Percentiles rank a stretch among this genome's conserved stretches.
These are phyloP conservation scores for Alosa alosa DNA, from an alignment of 2,113 vertebrate genomes.

Conservation along the genomic window DNA sequence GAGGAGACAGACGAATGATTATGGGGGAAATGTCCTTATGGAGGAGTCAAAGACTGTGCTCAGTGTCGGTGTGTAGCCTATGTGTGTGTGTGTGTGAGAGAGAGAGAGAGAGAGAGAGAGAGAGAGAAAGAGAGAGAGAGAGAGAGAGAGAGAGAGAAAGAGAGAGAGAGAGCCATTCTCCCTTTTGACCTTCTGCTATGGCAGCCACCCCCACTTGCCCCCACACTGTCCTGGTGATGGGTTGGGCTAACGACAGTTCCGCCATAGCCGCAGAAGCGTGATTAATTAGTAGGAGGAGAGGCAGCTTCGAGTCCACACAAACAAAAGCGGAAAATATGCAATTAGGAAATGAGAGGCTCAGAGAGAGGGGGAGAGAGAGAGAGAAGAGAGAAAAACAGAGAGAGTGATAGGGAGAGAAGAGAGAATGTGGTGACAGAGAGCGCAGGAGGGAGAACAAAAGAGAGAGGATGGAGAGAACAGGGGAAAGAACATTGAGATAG, in stretches of 20 bases:
- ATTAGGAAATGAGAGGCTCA: background rate
- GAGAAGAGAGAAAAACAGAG: background rate
- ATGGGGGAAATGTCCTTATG: background rate
- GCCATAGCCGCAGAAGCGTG: background rate
- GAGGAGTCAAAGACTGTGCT: background rate
- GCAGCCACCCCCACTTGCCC: background rate
- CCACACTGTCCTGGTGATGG: background rate
- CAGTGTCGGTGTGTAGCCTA: background rate
- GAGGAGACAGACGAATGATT: background rate
- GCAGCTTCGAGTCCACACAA: background rate
- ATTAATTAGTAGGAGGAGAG: slow-evolving; percentile 3
- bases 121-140: background rate
- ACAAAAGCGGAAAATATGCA: slow-evolving; percentile 7
- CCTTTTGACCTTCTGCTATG: slow-evolving; percentile 1
- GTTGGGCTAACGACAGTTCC: background rate
- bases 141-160: background rate
- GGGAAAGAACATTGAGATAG: background rate
- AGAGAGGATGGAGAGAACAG: background rate
- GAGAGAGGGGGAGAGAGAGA: background rate
- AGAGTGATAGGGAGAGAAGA: background rate
- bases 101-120: background rate
- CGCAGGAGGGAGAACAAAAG: background rate
- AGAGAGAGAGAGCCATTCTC: background rate
- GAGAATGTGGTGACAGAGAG: background rate
- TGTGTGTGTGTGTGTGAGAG: background rate